Conservation (phyloP, 2,113 vertebrate species). For the Microcebus ravelobensis region DNA sequence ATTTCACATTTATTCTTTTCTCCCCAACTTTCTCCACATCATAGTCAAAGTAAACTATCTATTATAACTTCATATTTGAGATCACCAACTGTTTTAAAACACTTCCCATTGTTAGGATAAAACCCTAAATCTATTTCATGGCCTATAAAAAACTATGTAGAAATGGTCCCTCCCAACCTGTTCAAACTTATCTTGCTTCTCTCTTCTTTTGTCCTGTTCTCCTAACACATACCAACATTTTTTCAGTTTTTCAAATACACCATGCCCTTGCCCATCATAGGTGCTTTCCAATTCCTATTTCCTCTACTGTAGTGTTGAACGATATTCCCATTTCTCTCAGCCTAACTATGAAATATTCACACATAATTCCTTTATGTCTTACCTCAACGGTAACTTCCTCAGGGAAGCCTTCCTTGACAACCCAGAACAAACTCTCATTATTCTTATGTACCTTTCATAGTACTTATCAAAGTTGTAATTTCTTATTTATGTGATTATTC, state of each 20-base stretch:
- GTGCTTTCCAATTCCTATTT: neutral
- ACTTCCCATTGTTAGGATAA: neutral
- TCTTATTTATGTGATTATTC: constrained; percentile 19
- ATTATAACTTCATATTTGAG: neutral
- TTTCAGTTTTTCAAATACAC: neutral
- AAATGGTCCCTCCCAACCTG: neutral
- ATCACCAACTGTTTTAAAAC: neutral
- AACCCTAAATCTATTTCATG: neutral
- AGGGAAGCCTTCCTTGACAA: neutral
- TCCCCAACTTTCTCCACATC: neutral
- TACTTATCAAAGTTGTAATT: neutral
- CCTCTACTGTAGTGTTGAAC: neutral
- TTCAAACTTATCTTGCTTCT: neutral
- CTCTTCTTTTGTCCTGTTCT: neutral
- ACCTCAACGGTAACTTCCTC: neutral
- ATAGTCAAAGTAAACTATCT: neutral
- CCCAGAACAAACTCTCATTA: neutral
- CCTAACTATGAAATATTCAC: neutral
- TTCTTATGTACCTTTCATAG: neutral
- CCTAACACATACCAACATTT: neutral
- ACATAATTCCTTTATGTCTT: neutral
- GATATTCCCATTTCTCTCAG: neutral
- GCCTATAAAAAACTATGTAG: neutral
- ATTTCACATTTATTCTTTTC: neutral
- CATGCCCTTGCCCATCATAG: neutral